These are phyloP conservation scores for Orthonevra nobilis DNA, from an alignment of 2,888 invertebrate genomes.

Conservation along the genomic window DNA sequence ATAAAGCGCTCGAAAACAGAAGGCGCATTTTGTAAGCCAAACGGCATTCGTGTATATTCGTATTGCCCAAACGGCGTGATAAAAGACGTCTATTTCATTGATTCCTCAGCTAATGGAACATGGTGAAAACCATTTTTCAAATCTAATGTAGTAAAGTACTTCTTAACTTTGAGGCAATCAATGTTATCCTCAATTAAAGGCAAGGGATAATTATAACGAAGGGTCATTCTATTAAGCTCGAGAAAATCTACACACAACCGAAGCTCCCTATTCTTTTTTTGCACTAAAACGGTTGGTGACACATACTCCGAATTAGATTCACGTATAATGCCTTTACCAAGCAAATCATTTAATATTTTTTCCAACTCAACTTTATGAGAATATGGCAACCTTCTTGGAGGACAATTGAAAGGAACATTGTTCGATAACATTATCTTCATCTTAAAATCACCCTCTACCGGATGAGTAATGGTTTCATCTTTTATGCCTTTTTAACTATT, in stretches of 20 bases:
- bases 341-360: slow-evolving; percentile 9
- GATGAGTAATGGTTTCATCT: background rate
- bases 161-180: no score
- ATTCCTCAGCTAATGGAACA: no score
- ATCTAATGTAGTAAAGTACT: no score
- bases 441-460: background rate
- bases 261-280: slow-evolving; percentile 21
- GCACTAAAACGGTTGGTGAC: slow-evolving; percentile 51
- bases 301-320: slow-evolving; percentile 43
- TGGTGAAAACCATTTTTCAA: no score
- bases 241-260: slow-evolving; percentile 52
- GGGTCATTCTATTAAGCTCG: slow-evolving; percentile 43
- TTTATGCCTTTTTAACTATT: background rate
- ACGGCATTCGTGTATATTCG: no score
- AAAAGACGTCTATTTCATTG: no score
- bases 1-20: no score
- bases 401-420: background rate
- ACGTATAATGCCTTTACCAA: slow-evolving; percentile 39
- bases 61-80: no score
- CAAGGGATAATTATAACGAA: slow-evolving; percentile 51
- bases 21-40: no score
- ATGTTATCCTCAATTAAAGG: slow-evolving; percentile 54
- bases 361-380: slow-evolving; percentile 6
- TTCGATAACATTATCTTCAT: background rate
- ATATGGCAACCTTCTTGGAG: background rate